These are phyloP conservation scores for Aphelenchoides bicaudatus DNA, from an alignment of 2,888 invertebrate species.

Conservation along the genomic window DNA sequence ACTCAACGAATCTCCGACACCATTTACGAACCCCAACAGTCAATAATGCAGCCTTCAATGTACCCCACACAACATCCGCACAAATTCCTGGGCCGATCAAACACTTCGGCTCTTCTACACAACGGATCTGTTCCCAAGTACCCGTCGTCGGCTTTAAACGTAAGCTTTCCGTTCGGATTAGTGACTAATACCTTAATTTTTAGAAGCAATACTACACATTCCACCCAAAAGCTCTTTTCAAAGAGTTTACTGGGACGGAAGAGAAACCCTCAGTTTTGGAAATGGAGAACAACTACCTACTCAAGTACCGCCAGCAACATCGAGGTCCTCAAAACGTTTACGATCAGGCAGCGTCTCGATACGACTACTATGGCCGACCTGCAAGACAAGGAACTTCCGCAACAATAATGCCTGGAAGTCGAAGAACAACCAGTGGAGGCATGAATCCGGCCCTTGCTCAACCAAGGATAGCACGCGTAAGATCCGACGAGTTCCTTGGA, in stretches of 20 bases:
- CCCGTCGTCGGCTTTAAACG: constrained; percentile 15
- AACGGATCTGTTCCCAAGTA: constrained; percentile 17
- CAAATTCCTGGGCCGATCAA: constrained; percentile 17
- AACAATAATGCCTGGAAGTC: constrained; percentile 18
- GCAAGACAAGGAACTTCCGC: too few relatives aligned
- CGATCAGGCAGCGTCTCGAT: background rate
- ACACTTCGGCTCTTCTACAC: constrained; percentile 12
- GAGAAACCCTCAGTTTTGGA: constrained; percentile 55
- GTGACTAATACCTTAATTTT: constrained; percentile 4
- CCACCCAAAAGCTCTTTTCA: constrained; percentile 53
- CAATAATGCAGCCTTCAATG: background rate
- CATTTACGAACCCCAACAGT: background rate
- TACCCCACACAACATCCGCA: constrained; percentile 15
- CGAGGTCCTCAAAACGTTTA: too few relatives aligned
- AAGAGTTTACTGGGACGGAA: constrained; percentile 40
- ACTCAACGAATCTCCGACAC: constrained; percentile 7
- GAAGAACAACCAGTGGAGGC: constrained; percentile 9
- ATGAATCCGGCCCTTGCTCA: constrained; percentile 31
- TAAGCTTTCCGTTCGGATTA: constrained; percentile 3
- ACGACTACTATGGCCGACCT: constrained; percentile 25
- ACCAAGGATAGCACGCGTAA: constrained; percentile 50
- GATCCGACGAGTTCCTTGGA: constrained; percentile 53
- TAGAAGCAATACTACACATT: constrained; percentile 57
- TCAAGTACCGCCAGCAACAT: constrained; percentile 42
- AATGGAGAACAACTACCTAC: constrained; percentile 58